These are phyloP conservation scores for Caenorhabditis imperialis DNA, from an alignment of 2,888 invertebrate genomes.

Conservation along the genomic window DNA sequence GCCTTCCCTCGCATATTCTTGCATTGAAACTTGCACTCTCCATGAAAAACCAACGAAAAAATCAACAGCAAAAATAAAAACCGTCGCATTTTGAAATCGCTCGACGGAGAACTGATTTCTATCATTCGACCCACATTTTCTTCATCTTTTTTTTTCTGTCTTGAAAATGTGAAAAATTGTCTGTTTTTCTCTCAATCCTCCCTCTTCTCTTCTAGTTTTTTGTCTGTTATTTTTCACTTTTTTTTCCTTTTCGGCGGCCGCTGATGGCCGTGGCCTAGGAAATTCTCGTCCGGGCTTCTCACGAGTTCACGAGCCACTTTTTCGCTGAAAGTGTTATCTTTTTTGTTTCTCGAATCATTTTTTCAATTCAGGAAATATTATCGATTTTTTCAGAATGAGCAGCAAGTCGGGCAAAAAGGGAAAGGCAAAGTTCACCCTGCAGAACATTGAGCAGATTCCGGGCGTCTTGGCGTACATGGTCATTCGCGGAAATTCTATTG, in stretches of 20 bases:
- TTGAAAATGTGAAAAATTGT: not conserved
- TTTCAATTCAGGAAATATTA: no score
- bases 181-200: not conserved
- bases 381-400: constrained; percentile 25
- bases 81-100: constrained; percentile 7
- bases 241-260: not conserved
- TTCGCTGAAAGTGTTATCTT: not conserved
- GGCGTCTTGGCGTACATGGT: constrained; percentile 37
- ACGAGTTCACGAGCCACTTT: not conserved
- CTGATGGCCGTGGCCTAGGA: constrained; percentile 21
- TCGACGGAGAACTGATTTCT: constrained; percentile 5
- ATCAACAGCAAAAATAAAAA: constrained; percentile 1
- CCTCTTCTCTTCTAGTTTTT: not conserved
- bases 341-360: no score
- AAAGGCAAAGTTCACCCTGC: constrained; percentile 34
- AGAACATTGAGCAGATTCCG: constrained; percentile 37
- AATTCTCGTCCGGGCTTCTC: constrained; percentile 10
- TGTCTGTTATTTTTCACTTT: not conserved
- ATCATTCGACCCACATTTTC: no score
- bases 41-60: constrained; percentile 2
- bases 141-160: no score
- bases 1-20: constrained; percentile 48
- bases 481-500: constrained; percentile 39
- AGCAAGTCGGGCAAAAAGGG: constrained; percentile 23
- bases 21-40: constrained; percentile 47